Base-by-base conservation (phyloP, 2,888 invertebrate species). In the Antheraea yamamai region DNA sequence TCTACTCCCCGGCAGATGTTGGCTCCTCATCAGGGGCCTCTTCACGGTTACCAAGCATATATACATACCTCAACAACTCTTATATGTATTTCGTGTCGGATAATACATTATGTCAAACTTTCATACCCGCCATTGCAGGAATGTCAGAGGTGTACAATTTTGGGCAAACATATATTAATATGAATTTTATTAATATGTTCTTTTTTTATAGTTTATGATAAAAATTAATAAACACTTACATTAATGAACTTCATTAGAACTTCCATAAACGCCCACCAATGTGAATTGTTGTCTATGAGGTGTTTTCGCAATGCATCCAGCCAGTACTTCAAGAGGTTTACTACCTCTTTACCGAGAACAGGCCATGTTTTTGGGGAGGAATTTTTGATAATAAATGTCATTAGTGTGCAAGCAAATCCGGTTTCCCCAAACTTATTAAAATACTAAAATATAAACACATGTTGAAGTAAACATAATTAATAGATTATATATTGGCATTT, bases 191-290 rank as follows among this genome's bases (percentile, higher is more conserved):
- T n/a, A n/a, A 7, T 39, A 6, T 39, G 4, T 39, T 39, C 4
- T 39, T 39, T 39, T 39, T 7, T 4, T 12, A 47, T 12, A 47
- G 12, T 47, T 55, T 55, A 55, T 55, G 55, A 20, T 55, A n/a
- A n/a, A 55, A 55, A 6, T 55, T 6, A 55, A 7, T 18, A 1
- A 39, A 23, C 10, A 64, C 4, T n/a, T 82, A 92, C 94, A 85
- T 87, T 87, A 30, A 92, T 83, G 79, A 90, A 91, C 58, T 81
- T 82, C 0, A 93, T 81, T 16, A 93, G 77, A 3, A 82, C 51
- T 64, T 85, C 87, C 68, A 92, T 75, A 81, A 93, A 93, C 7
- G 76, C 82, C 93, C 93, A 93, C 93, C 92, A 93, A 73, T 85
- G 81, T 3, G 74, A 77, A 75, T 84, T 88, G 70, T 89, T 86